phyloP scores from a whole-genome alignment of 2,888 invertebrate genomes.

The Apamea sordens region DNA sequence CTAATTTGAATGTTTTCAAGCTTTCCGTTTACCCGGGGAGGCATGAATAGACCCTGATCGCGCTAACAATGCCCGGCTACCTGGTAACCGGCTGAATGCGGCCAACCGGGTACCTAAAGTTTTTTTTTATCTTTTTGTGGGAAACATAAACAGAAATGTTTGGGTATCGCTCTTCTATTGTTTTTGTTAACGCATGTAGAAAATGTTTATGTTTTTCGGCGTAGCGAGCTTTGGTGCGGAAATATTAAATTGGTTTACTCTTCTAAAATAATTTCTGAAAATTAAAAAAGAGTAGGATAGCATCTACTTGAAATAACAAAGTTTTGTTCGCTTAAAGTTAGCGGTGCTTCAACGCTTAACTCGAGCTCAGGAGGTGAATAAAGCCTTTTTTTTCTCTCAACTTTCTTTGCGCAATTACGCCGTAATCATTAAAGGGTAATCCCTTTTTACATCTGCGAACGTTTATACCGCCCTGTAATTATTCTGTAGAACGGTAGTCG shows the following conservation, averaged over 20 bases:
- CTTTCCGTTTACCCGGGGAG: conserved; percentile 79
- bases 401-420: conserved; percentile 79
- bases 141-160: conserved; percentile 84
- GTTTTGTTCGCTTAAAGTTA: conserved; percentile 37
- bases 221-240: conserved; percentile 61
- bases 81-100: conserved; percentile 76
- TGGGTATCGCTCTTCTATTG: conserved; percentile 81
- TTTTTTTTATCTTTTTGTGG: conserved; percentile 79
- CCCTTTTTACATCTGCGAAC: conserved; percentile 87
- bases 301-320: conserved; percentile 21
- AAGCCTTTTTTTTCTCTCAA: conserved; percentile 58
- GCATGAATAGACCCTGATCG: conserved; percentile 83
- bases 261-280: conserved; percentile 49
- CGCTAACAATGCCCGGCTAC: conserved; percentile 80
- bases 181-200: conserved; percentile 79
- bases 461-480: conserved; percentile 87
- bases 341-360: conserved; percentile 45
- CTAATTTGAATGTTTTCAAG: conserved; percentile 87
- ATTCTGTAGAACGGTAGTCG: conserved; percentile 85
- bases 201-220: conserved; percentile 74
- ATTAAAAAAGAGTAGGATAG: conserved; percentile 42
- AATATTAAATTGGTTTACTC: conserved; percentile 68
- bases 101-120: conserved; percentile 75
- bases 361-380: conserved; percentile 44
- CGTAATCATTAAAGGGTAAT: conserved; percentile 84